Conservation (phyloP, 2,888 invertebrate genomes). For the Sclerodermus sp. region DNA sequence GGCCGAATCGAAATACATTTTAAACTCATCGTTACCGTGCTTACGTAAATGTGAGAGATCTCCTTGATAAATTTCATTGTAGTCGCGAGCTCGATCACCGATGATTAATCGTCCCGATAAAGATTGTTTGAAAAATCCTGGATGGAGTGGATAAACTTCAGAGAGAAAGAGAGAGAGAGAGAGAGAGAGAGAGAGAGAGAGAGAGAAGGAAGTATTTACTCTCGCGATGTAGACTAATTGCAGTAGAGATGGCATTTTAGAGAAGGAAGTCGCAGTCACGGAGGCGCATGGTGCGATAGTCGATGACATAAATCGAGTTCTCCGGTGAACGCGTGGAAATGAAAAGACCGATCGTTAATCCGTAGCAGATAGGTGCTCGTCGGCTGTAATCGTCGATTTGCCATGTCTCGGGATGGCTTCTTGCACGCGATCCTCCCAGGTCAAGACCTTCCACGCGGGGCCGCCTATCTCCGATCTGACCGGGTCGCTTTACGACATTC, state of each 20-base stretch:
- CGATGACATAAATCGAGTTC: constrained; percentile 25
- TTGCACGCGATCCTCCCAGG: constrained; percentile 30
- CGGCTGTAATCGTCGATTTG: constrained; percentile 29
- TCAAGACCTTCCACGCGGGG: constrained; percentile 12
- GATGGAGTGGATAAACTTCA: neutral
- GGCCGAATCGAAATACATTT: too few species aligned
- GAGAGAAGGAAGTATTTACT: neutral
- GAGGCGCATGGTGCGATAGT: neutral
- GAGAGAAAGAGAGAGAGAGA: too few species aligned
- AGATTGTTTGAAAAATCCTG: too few species aligned
- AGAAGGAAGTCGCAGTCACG: neutral
- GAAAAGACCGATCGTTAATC: constrained; percentile 36
- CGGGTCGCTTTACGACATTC: constrained; percentile 28
- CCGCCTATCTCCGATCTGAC: constrained; percentile 36
- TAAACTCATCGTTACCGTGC: too few species aligned
- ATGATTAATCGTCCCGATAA: too few species aligned
- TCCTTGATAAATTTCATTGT: too few species aligned
- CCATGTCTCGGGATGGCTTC: constrained; percentile 22
- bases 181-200: neutral
- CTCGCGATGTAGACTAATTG: too few species aligned
- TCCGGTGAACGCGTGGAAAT: constrained; percentile 31
- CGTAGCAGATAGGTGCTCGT: constrained; percentile 26
- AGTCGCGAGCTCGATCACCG: too few species aligned
- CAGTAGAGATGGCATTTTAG: too few species aligned
- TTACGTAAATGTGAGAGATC: too few species aligned